phyloP scores from a whole-genome alignment of 2,113 vertebrate species.

The Pogonocichla stellata region DNA sequence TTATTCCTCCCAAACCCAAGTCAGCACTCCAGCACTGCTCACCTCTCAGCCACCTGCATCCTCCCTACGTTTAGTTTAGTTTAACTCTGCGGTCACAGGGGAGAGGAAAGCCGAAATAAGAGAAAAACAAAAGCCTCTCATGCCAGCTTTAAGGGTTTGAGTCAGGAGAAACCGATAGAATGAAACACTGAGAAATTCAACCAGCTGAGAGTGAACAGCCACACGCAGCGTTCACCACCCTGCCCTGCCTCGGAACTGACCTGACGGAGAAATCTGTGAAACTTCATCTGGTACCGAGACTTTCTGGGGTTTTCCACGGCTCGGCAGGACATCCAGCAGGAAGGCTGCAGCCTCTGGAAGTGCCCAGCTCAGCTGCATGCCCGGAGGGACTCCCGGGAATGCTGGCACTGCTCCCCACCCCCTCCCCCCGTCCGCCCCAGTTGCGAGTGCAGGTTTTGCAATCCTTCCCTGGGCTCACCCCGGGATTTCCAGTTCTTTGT shows the following conservation, averaged over 20 bases:
- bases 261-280: neutral
- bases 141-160: neutral
- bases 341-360: neutral
- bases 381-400: neutral
- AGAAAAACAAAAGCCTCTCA: neutral
- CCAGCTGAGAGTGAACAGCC: neutral
- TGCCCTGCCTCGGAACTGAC: neutral
- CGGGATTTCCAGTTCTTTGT: constrained; percentile 25
- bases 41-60: neutral
- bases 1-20: neutral
- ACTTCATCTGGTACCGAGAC: neutral
- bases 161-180: neutral
- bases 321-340: neutral
- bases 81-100: neutral
- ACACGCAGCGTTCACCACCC: neutral
- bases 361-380: neutral
- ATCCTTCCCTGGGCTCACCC: constrained; percentile 48
- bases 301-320: neutral
- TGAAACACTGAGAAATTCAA: neutral
- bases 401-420: neutral
- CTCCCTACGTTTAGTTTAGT: neutral
- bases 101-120: neutral
- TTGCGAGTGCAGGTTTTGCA: constrained; percentile 42
- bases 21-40: neutral
- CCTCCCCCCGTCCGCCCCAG: neutral